Percentiles rank a stretch among this genome's conserved stretches.
phyloP scores from a whole-genome alignment of 1,140 invertebrate species.

The Pseudachorutes palmiensis region DNA sequence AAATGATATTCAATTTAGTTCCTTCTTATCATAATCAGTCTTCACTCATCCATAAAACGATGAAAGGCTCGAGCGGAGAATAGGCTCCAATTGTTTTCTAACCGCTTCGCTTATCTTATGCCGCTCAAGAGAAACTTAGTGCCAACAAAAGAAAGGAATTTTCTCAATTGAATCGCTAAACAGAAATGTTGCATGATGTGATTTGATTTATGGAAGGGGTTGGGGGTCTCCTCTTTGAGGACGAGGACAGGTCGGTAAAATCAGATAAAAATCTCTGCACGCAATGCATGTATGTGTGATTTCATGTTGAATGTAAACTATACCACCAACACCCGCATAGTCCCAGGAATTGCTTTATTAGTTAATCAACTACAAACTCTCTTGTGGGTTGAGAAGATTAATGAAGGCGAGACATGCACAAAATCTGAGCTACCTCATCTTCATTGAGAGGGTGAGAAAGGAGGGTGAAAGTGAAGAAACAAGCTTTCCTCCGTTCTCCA shows the following conservation, averaged over 20 bases:
- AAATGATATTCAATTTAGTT: conserved; percentile 2
- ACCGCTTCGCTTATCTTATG: not conserved
- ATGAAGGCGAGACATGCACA: not conserved
- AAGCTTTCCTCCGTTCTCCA: too few species aligned
- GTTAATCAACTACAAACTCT: not conserved
- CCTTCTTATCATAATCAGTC: conserved; percentile 2
- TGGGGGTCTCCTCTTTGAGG: not conserved
- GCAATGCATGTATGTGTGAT: not conserved
- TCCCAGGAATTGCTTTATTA: conserved; percentile 3
- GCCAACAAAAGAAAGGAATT: conserved; percentile 15
- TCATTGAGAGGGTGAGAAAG: not conserved
- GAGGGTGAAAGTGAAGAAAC: not conserved
- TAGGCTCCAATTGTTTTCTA: not conserved
- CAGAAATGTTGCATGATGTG: not conserved
- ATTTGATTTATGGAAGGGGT: not conserved
- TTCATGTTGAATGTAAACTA: not conserved
- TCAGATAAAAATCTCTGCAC: not conserved
- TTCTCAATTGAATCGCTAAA: not conserved
- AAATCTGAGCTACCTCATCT: too few species aligned
- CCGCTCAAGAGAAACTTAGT: not conserved
- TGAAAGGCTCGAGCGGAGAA: too few species aligned
- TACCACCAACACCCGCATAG: too few species aligned
- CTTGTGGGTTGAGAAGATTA: too few species aligned
- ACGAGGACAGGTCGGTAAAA: not conserved
- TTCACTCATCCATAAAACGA: conserved; percentile 7